These are phyloP conservation scores for Epicampocera succincta DNA, from an alignment of 2,888 invertebrate genomes.

Conservation along the genomic window DNA sequence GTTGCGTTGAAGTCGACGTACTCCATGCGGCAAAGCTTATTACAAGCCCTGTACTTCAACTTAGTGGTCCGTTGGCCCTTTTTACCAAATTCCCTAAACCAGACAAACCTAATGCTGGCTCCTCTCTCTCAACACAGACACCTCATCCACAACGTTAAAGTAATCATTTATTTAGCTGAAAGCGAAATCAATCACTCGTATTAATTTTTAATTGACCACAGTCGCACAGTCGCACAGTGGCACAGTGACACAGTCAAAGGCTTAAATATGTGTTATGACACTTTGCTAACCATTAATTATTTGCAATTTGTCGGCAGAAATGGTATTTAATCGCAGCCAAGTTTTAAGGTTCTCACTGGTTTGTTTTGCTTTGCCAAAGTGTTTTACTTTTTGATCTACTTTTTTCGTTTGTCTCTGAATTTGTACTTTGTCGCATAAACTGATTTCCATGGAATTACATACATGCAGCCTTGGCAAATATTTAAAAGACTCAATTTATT, in stretches of 20 bases:
- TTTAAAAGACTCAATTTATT: conserved; percentile 46
- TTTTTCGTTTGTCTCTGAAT: conserved; percentile 44
- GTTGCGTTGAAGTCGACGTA: no score
- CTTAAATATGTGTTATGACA: conserved; percentile 47
- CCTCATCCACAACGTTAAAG: no score
- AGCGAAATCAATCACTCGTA: conserved; percentile 36
- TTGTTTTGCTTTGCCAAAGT: background rate
- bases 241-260: conserved; percentile 53
- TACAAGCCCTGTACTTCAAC: no score
- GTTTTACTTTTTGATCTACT: conserved; percentile 46
- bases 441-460: conserved; percentile 66
- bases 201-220: conserved; percentile 61
- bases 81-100: no score
- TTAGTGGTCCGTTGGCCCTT: no score
- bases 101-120: no score
- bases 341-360: conserved; percentile 50
- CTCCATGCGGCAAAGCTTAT: no score
- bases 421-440: conserved; percentile 61
- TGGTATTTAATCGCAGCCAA: conserved; percentile 28
- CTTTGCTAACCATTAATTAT: conserved; percentile 36
- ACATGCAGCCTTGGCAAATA: conserved; percentile 62
- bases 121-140: no score
- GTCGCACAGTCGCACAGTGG: conserved; percentile 50
- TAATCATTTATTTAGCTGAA: no score
- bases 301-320: conserved; percentile 29